Evolutionary conservation across 2,888 invertebrate genomes (phyloP).

Genomic region (Lomographa bimaculata): DNA sequence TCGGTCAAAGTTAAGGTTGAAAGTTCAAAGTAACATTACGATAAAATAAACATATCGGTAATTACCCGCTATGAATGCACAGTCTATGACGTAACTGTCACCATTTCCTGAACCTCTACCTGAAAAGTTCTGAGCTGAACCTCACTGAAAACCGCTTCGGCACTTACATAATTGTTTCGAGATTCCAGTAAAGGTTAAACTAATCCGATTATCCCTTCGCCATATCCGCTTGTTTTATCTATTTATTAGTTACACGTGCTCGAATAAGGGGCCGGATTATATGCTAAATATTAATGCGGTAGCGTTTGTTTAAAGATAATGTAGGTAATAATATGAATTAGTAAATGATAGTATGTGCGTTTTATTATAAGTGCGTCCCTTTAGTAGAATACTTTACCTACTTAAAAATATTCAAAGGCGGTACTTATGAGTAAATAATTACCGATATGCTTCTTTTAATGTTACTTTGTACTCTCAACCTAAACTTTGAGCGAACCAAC

Average conservation of each 20-base stretch:
- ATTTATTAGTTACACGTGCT: constrained; percentile 15
- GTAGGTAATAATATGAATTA: too few relatives aligned
- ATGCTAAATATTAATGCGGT: too few relatives aligned
- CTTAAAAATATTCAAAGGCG: too few relatives aligned
- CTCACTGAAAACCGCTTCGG: constrained; percentile 33
- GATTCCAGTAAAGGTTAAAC: constrained; percentile 25
- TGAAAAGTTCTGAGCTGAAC: constrained; percentile 30
- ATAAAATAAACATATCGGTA: constrained; percentile 60
- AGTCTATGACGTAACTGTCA: constrained; percentile 65
- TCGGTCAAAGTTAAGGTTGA: constrained; percentile 5
- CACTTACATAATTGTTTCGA: constrained; percentile 24
- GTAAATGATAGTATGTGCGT: too few relatives aligned
- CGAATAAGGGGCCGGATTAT: background rate
- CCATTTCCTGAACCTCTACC: constrained; percentile 38
- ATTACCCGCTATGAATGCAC: constrained; percentile 62
- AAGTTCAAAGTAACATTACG: constrained; percentile 53
- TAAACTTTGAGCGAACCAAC: too few relatives aligned
- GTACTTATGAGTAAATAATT: too few relatives aligned
- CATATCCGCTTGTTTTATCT: constrained; percentile 22
- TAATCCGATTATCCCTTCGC: constrained; percentile 21
- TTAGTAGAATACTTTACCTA: too few relatives aligned
- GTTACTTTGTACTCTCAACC: too few relatives aligned
- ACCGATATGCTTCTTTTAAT: too few relatives aligned
- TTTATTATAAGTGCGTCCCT: too few relatives aligned
- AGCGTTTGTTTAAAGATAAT: too few relatives aligned